Percentiles rank a stretch among this genome's conserved stretches.
phyloP scores from a whole-genome alignment of 2,797 vertebrate genomes.

The Rhadinocentrus ornatus region DNA sequence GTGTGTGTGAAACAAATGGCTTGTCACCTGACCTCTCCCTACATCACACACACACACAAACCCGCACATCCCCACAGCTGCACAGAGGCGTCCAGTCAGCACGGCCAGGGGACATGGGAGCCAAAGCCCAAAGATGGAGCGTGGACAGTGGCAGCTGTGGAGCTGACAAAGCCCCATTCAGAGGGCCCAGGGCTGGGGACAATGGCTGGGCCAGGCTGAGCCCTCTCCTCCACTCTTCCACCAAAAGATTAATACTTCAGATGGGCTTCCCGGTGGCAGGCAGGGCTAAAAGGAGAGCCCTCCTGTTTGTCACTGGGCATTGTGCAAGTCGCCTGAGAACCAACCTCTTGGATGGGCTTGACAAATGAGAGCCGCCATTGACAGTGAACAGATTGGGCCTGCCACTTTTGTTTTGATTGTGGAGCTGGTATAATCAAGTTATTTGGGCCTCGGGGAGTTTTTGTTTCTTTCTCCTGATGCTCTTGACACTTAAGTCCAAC shows the following conservation, averaged over 20 bases:
- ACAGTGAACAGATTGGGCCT: conserved; percentile 83
- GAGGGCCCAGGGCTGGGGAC: conserved; percentile 79
- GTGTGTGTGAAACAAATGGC: conserved; percentile 70
- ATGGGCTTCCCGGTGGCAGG: conserved; percentile 85
- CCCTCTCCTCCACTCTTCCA: conserved; percentile 84
- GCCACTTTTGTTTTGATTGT: conserved; percentile 84
- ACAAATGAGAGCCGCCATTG: conserved; percentile 84
- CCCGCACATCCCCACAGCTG: conserved; percentile 80
- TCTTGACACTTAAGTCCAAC: conserved; percentile 79
- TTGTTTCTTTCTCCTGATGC: conserved; percentile 73
- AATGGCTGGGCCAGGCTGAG: conserved; percentile 82
- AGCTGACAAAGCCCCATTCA: conserved; percentile 86
- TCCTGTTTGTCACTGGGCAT: conserved; percentile 85
- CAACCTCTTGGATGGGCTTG: conserved; percentile 83
- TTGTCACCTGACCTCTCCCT: conserved; percentile 79
- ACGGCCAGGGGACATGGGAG: conserved; percentile 80
- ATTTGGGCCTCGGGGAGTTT: conserved; percentile 74
- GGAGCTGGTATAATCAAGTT: conserved; percentile 82
- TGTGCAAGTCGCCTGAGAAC: conserved; percentile 84
- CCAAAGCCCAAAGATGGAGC: conserved; percentile 81
- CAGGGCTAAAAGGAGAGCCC: conserved; percentile 84
- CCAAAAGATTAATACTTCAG: conserved; percentile 88
- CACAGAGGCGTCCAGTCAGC: conserved; percentile 81
- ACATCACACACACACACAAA: conserved; percentile 26
- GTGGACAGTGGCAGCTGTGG: conserved; percentile 84